phyloP scores from a whole-genome alignment of 2,113 vertebrate species.

The Paracanthobrama guichenoti region DNA sequence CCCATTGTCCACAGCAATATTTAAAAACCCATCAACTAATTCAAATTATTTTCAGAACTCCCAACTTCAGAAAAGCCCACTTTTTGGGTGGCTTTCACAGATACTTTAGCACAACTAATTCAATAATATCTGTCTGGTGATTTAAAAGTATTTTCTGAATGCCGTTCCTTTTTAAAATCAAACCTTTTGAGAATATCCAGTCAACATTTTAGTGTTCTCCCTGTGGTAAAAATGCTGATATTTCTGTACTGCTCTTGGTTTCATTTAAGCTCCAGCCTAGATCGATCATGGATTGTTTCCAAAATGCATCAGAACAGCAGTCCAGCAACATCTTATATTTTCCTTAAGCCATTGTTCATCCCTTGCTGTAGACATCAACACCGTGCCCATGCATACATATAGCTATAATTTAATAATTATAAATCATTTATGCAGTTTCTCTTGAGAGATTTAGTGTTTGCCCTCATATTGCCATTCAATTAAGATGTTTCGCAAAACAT shows the following conservation, averaged over 20 bases:
- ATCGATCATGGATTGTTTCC: not conserved
- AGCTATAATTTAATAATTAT: not conserved
- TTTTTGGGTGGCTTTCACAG: not conserved
- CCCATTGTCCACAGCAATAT: too few species aligned
- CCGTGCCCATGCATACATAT: not conserved
- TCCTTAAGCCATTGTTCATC: constrained; percentile 2
- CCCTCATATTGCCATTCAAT: not conserved
- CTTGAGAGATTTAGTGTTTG: not conserved
- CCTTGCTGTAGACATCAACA: not conserved
- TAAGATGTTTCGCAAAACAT: not conserved
- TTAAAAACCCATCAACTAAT: too few species aligned
- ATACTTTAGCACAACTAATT: not conserved
- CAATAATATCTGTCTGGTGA: not conserved
- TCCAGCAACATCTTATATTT: not conserved
- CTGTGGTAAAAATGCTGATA: not conserved
- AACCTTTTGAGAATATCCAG: not conserved
- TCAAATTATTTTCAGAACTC: too few species aligned
- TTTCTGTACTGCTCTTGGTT: constrained; percentile 9
- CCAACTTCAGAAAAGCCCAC: not conserved
- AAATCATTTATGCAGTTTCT: not conserved
- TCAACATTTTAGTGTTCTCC: not conserved
- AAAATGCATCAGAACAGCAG: constrained; percentile 2
- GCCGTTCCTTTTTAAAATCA: not conserved
- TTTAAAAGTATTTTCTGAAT: not conserved
- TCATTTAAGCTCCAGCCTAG: not conserved